Base-by-base conservation (phyloP, 2,797 vertebrate species). In the Gambusia yucatana region DNA sequence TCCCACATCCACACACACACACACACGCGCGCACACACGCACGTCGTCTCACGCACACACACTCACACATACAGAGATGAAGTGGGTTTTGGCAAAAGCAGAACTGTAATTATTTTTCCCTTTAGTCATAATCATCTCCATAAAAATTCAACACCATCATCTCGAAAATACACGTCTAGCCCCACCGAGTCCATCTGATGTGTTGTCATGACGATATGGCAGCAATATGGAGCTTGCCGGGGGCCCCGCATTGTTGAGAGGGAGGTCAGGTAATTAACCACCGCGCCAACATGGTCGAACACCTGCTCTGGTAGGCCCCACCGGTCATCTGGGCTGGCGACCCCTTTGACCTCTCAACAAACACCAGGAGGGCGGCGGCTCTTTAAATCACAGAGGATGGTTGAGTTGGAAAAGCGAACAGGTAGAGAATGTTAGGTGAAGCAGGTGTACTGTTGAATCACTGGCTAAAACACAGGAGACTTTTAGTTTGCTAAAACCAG, bases 161-260 rank as follows among this genome's bases (percentile, higher is more conserved):
- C 84, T 73, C 5, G 0, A 76, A 73, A 75, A 82, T 44, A 46
- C 81, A 70, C 76, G 83, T 80, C 80, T 82, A 86, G 77, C 77
- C 78, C 77, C 39, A n/a, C 59, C 11, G 78, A 52, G 76, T 85
- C 82, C 43, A 76, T 88, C 86, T 88, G 87, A 90, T 84, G 88
- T 89, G 91, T 90, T 89, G 87, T 91, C 87, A 91, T 90, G 90
- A 82, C 77, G 76, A 92, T 87, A 90, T 80, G 87, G 85, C 41
- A 57, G 85, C 91, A 91, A 87, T 88, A 84, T 80, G 88, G 77
- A 80, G 82, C 71, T 80, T 69, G 84, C 75, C 81, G n/a, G 25
- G 78, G 80, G 81, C 72, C 84, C 61, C 36, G 59, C 83, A 79
- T 88, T 89, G 90, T 82, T 84, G 84, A 17, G 36, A 41, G 71